Evolutionary conservation across 2,797 vertebrate species (phyloP).

Genomic region (Betta splendens): DNA sequence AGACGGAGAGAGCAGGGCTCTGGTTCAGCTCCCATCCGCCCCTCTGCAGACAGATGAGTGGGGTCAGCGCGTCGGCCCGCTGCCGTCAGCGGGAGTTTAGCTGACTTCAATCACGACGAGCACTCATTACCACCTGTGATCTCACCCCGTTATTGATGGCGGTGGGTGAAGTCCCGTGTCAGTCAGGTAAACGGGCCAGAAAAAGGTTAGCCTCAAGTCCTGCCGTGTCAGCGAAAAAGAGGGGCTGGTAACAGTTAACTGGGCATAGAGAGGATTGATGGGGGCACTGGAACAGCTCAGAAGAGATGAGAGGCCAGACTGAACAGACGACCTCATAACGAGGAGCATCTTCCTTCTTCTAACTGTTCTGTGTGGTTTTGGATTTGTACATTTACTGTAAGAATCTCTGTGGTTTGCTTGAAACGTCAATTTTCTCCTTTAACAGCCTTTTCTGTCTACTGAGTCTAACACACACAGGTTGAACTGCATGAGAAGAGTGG

Average conservation of each 20-base stretch:
- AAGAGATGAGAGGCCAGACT: slow-evolving; percentile 9
- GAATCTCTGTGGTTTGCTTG: too few relatives aligned
- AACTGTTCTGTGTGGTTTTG: neutral
- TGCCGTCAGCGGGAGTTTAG: slow-evolving; percentile 14
- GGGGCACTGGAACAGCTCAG: slow-evolving; percentile 20
- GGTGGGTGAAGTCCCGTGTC: slow-evolving; percentile 41
- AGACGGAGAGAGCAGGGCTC: slow-evolving; percentile 39
- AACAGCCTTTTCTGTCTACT: too few relatives aligned
- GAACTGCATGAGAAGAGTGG: too few relatives aligned
- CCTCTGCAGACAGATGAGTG: slow-evolving; percentile 41
- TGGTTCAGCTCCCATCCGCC: slow-evolving; percentile 43
- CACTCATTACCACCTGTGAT: slow-evolving; percentile 51
- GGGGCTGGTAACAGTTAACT: slow-evolving; percentile 48
- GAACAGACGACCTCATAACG: neutral
- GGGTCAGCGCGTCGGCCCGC: slow-evolving; percentile 37
- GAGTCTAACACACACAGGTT: too few relatives aligned
- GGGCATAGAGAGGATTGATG: slow-evolving; percentile 39
- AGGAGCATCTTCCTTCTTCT: neutral
- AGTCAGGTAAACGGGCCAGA: slow-evolving; percentile 44
- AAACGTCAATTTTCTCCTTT: too few relatives aligned
- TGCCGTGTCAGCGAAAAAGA: slow-evolving; percentile 22
- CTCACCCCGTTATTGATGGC: slow-evolving; percentile 56
- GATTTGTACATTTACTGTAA: too few relatives aligned
- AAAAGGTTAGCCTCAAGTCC: slow-evolving; percentile 26
- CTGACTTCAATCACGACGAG: slow-evolving; percentile 60